Conservation (phyloP, 2,113 vertebrate genomes). For the Scatophagus argus region DNA sequence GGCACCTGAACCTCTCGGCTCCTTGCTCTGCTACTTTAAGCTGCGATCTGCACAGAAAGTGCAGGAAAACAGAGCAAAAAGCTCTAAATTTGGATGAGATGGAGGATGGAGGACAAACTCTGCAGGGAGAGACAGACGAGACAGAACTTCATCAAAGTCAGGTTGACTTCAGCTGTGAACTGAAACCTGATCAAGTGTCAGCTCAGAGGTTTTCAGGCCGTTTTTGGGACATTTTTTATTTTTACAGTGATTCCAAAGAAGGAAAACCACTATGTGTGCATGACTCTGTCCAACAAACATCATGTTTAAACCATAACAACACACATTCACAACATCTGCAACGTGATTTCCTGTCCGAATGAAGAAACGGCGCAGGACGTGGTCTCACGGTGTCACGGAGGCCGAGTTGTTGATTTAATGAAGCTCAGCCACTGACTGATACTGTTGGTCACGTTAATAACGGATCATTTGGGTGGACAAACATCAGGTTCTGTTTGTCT, state of each 20-base stretch:
- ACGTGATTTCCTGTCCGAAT: too few species aligned
- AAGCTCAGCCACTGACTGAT: too few species aligned
- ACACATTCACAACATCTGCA: too few species aligned
- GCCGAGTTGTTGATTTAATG: too few species aligned
- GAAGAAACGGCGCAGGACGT: too few species aligned
- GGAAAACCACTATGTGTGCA: too few species aligned
- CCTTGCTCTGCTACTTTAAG: neutral
- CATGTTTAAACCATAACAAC: too few species aligned
- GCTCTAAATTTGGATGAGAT: neutral
- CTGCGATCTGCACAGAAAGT: neutral
- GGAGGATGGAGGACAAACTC: conserved; percentile 14
- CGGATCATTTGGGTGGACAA: too few species aligned
- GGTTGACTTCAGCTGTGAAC: neutral
- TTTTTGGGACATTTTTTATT: neutral
- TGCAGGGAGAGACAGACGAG: neutral
- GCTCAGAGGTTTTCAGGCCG: neutral
- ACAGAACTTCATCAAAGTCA: conserved; percentile 16
- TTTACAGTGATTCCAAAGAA: neutral
- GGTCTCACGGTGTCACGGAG: too few species aligned
- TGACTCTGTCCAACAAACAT: too few species aligned
- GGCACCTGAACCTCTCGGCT: neutral
- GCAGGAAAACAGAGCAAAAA: neutral
- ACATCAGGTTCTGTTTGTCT: too few species aligned
- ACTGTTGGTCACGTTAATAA: too few species aligned
- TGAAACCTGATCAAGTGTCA: neutral